Evolutionary conservation across 2,113 vertebrate species (phyloP).

Genomic region (Mesembrinibis cayennensis): DNA sequence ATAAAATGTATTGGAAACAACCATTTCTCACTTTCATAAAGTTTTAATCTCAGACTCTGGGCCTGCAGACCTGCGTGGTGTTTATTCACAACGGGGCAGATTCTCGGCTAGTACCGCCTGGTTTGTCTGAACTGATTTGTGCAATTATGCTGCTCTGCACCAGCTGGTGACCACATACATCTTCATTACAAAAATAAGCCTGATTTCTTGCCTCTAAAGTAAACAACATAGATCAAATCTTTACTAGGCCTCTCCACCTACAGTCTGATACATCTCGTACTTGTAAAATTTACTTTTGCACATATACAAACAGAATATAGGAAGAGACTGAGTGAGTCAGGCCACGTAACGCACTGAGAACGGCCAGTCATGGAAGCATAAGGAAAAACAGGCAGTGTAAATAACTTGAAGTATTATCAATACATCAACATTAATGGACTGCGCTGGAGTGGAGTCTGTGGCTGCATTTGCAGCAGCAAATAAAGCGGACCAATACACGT

Average conservation of each 20-base stretch:
- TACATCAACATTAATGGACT: neutral
- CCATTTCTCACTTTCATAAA: neutral
- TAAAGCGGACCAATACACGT: neutral
- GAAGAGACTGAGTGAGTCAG: neutral
- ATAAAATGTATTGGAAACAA: neutral
- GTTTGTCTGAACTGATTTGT: neutral
- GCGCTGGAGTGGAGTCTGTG: neutral
- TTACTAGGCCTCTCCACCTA: neutral
- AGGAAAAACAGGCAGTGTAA: neutral
- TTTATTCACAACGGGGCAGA: neutral
- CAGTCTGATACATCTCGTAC: neutral
- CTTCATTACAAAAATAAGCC: neutral
- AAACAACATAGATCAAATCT: neutral
- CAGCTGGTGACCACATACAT: neutral
- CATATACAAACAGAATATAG: neutral
- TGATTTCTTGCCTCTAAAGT: neutral
- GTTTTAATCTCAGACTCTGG: neutral
- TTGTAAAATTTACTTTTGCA: neutral
- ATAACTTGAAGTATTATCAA: neutral
- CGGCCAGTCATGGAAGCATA: neutral
- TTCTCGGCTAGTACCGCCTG: neutral
- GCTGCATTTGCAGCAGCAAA: neutral
- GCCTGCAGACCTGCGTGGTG: neutral
- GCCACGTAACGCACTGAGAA: neutral
- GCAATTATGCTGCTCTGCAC: neutral